phyloP scores from a whole-genome alignment of 2,888 invertebrate species.

The Dioctria linearis region DNA sequence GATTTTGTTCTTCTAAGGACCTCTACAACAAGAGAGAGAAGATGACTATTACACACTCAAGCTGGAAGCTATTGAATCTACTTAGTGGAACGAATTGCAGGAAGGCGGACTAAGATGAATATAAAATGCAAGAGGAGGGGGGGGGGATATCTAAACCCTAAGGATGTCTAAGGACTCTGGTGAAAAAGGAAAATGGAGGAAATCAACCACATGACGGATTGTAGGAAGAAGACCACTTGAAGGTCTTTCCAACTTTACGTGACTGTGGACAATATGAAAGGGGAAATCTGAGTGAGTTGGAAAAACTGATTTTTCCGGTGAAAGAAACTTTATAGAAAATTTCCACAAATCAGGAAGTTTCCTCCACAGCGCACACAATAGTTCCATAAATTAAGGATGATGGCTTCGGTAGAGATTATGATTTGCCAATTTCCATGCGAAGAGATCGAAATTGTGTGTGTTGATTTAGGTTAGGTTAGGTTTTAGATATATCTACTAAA shows the following conservation, averaged over 20 bases:
- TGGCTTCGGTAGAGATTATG: constrained; percentile 2
- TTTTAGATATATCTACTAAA: neutral
- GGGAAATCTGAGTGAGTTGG: constrained; percentile 48
- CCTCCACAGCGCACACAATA: constrained; percentile 35
- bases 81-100: constrained; percentile 50
- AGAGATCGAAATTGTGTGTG: neutral
- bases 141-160: neutral
- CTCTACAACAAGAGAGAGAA: neutral
- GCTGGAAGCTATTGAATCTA: constrained; percentile 51
- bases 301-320: constrained; percentile 54
- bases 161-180: constrained; percentile 18
- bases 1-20: constrained; percentile 50
- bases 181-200: constrained; percentile 46
- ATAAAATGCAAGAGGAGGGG: neutral
- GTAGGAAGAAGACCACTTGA: constrained; percentile 47
- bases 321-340: constrained; percentile 41
- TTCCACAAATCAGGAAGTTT: constrained; percentile 50
- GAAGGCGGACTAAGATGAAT: neutral
- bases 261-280: constrained; percentile 44
- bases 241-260: constrained; percentile 39
- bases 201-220: constrained; percentile 52
- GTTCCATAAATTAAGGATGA: constrained; percentile 44
- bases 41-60: constrained; percentile 53
- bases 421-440: constrained; percentile 44
- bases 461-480: constrained; percentile 4